These are phyloP conservation scores for Panurus biarmicus DNA, from an alignment of 2,113 vertebrate species.

Conservation along the genomic window DNA sequence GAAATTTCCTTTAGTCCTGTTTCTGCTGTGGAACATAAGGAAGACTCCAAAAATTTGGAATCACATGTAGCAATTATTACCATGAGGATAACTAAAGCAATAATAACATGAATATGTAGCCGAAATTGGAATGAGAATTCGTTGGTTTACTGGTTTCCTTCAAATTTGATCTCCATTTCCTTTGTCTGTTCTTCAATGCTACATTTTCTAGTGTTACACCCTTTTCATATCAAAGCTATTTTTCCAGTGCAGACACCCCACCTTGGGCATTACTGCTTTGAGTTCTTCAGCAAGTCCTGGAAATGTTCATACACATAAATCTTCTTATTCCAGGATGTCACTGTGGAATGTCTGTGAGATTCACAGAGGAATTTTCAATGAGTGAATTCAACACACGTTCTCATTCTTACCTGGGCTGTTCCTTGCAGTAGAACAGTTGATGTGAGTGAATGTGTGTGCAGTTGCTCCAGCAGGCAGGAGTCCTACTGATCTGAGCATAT, in stretches of 20 bases:
- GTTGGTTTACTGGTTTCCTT: not conserved
- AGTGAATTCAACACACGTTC: not conserved
- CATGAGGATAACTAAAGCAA: not conserved
- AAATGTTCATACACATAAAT: not conserved
- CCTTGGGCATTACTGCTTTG: not conserved
- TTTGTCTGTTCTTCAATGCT: not conserved
- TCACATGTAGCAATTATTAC: not conserved
- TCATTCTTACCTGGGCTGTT: not conserved
- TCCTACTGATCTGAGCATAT: not conserved
- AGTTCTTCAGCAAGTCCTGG: not conserved
- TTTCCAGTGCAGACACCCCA: not conserved
- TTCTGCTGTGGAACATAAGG: not conserved
- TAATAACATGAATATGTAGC: not conserved
- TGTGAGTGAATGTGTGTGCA: not conserved
- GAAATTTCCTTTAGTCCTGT: not conserved
- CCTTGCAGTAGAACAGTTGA: not conserved
- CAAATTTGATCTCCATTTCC: not conserved
- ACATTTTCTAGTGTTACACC: not conserved
- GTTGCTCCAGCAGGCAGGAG: not conserved
- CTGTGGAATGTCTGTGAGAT: not conserved
- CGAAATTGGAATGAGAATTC: not conserved
- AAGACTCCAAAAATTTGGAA: not conserved
- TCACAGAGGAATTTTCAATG: not conserved
- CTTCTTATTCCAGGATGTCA: not conserved
- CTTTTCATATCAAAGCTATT: not conserved